Base-by-base conservation (phyloP, 2,888 invertebrate genomes). In the Dryomyza anilis region DNA sequence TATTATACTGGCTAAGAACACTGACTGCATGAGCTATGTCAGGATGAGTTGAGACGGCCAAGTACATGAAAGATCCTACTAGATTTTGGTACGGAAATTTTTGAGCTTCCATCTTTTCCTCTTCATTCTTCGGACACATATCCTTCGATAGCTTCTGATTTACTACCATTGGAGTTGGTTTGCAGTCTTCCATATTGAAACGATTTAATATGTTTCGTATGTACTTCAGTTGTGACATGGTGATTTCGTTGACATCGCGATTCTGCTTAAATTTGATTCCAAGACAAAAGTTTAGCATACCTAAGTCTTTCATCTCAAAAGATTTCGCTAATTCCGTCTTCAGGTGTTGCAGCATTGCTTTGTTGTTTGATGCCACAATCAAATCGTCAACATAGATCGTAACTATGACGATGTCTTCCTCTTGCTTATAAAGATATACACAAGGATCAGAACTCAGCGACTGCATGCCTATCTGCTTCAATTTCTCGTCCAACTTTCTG, bases 1-100 rank as follows among this genome's bases (percentile, higher is more conserved):
- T 6, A 46, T 69, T 69, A 43, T 62, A 69, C 56, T 68, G 60
- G 39, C 67, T 67, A 8, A 66, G 58, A 3, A 69, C 45, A 25
- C 67, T 65, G 21, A 71, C 68, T 19, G 52, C 59, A 56, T 72
- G 66, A 19, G 69, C 52, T 48, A 72, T 70, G 14, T 72, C 68
- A 3, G 68, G 64, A 21, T 66, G 58, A 7, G 67, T 70, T 8
- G 59, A 69, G 16, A 66, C 61, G n/a, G 71, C 68, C 2, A 69
- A 56, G 36, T 67, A 70, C 71, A 70, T 70, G 8, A 69, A 43
- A 1, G 64, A 57, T 16, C 67, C 67, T 2, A 70, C 19, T 3
- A 67, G 46, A 61, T 45, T 43, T 55, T 69, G 67, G 43, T 66
- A 63, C 3, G 69, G 65, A 10, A 64, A 53, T 27, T 52, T 59